Base-by-base conservation (phyloP, 2,888 invertebrate species). In the Leuctra nigra region DNA sequence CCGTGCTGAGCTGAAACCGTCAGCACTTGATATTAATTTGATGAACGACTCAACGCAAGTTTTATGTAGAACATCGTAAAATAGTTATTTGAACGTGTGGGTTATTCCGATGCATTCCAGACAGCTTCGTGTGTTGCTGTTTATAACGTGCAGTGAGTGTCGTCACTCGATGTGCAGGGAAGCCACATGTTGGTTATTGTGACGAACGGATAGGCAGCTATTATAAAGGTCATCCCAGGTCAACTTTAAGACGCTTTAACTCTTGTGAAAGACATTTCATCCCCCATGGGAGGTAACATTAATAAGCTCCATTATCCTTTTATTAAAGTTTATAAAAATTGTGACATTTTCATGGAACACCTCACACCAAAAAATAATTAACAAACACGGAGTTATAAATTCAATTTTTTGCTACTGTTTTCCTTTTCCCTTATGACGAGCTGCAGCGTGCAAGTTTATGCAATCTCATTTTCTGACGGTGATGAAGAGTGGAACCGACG, bases 271-370 rank as follows among this genome's bases (percentile, higher is more conserved):
- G 57, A 54, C 57, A 57, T 57, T 57, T 57, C 24, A 41, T 39
- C 24, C 50, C 57, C 57, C 57, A 48, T 13, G 41, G 33, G 57
- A 57, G 38, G 25, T 57, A 57, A 22, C 57, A 57, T 57, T 57
- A 57, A 25, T 50, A 48, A 25, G 39, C 47, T 39, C 54, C 54
- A 57, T 57, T 54, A 54, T 57, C 22, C 24, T 24, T 54, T 46
- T 47, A 24, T 25, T 57, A 57, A 57, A 57, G 57, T 57, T 57
- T 57, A 57, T 46, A 57, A 57, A 57, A 57, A 57, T 57, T 47
- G 48, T 57, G 57, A 57, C 57, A 54, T 57, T 57, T 55, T 47
- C 55, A 47, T 36, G 29, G 50, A 38, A 52, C 46, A 24, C 20
- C 46, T 46, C 20, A 38, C 38, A 53, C 53, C 36, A 36, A 38